Percentiles rank a stretch among this genome's conserved stretches.
These are phyloP conservation scores for Ochropleura leucogaster DNA, from an alignment of 2,888 invertebrate genomes.

Conservation along the genomic window DNA sequence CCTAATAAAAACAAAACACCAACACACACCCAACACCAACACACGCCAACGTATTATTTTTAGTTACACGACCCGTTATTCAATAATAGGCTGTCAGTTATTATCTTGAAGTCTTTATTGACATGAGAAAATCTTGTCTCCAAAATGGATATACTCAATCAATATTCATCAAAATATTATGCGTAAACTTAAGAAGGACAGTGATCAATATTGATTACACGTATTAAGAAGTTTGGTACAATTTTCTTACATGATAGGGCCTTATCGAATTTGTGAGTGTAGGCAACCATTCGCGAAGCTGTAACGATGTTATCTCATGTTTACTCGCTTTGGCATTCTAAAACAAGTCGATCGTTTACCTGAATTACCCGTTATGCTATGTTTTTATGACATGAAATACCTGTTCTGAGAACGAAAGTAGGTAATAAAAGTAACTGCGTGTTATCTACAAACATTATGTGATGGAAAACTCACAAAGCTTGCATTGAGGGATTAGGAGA, in stretches of 20 bases:
- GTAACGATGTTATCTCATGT: conserved; percentile 59
- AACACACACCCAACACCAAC: too few relatives aligned
- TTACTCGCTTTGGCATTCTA: conserved; percentile 54
- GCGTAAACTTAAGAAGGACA: conserved; percentile 31
- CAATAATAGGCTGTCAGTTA: conserved; percentile 24
- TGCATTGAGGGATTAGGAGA: conserved; percentile 64
- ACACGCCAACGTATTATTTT: too few relatives aligned
- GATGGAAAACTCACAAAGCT: conserved; percentile 64
- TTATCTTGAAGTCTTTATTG: conserved; percentile 19
- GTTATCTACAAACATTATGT: conserved; percentile 59
- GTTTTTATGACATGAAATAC: conserved; percentile 61
- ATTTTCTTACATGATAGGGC: conserved; percentile 46
- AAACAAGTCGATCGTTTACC: conserved; percentile 68
- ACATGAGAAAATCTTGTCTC: conserved; percentile 23
- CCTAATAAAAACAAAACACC: too few relatives aligned
- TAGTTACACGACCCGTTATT: neutral
- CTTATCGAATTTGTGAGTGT: conserved; percentile 50
- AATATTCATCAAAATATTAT: conserved; percentile 38
- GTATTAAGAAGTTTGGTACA: conserved; percentile 54
- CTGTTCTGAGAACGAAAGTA: conserved; percentile 41
- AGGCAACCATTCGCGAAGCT: conserved; percentile 44
- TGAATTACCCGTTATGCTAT: conserved; percentile 58
- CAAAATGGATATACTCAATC: conserved; percentile 31
- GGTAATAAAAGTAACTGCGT: conserved; percentile 63
- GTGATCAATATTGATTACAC: conserved; percentile 55